Evolutionary conservation across 2,797 vertebrate genomes (phyloP), one percentile per base, ranked within the genome.

Genomic region (Megalops cyprinoides): DNA sequence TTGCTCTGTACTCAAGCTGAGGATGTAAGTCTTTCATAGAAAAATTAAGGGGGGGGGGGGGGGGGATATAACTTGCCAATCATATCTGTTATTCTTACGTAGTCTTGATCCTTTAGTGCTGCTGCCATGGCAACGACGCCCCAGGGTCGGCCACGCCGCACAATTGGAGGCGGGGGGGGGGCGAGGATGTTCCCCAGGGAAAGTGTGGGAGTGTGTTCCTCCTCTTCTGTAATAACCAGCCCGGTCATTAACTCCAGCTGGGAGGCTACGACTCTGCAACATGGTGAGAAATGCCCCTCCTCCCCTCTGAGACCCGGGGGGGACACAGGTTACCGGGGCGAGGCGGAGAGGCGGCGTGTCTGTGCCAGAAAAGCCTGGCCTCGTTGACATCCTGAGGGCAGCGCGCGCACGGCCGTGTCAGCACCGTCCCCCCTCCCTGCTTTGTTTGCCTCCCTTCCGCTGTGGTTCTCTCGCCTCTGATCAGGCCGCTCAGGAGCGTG

Each of bases 211-310:
- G 75, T 53, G 37, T 23, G 39, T 71, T 71, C 42, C 44, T 39
- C 75, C 46, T 80, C 78, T 84, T 85, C 84, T 85, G 60, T 84
- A 85, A 85, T 81, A 77, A 84, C 81, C 77, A 82, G 58, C 71
- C 81, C 60, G 62, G 79, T 82, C 71, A 77, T 86, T 86, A 86
- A 83, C 79, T 84, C 84, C 81, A 83, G 82, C 76, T 51, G 82
- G 87, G 82, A 80, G 77, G 58, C 83, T 81, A 15, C 77, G 67
- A 60, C 78, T 82, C 71, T 67, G n/a, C 67, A 83, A 78, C 73
- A 56, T 79, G 79, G 76, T 53, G 31, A 39, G 49, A 44, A n/a
- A 34, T 3, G 42, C 39, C 23, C 39, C 37, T 28, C 39, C 48
- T 76, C 76, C 39, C n/a, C n/a, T n/a, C 18, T 58, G 23, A 71